phyloP scores from a whole-genome alignment of 2,888 invertebrate genomes.

The Oithona nana region DNA sequence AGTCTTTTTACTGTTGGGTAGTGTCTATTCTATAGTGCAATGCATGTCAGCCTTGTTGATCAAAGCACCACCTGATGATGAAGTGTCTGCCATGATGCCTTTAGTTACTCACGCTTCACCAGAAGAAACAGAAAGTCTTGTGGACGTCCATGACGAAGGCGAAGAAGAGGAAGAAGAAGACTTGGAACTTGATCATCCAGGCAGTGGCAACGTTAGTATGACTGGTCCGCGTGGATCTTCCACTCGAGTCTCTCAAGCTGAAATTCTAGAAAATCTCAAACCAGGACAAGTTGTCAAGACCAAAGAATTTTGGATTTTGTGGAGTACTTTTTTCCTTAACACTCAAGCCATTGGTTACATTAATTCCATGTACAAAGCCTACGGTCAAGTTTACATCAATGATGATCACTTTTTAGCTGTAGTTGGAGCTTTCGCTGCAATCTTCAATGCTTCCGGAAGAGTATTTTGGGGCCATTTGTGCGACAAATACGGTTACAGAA shows the following conservation, averaged over 20 bases:
- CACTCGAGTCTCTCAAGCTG: neutral
- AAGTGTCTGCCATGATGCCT: slow-evolving; percentile 9
- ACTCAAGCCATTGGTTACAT: slow-evolving; percentile 25
- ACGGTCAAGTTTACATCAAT: slow-evolving; percentile 30
- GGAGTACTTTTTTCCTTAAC: slow-evolving; percentile 27
- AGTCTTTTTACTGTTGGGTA: slow-evolving; percentile 25
- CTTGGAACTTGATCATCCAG: neutral
- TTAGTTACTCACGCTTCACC: neutral
- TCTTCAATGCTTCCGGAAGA: slow-evolving; percentile 29
- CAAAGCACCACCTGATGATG: neutral
- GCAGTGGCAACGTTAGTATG: neutral
- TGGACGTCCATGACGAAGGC: neutral
- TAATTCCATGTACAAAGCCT: slow-evolving; percentile 29
- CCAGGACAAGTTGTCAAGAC: slow-evolving; percentile 23
- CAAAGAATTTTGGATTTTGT: slow-evolving; percentile 26
- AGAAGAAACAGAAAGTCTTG: neutral
- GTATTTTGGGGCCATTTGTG: slow-evolving; percentile 23
- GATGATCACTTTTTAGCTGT: slow-evolving; percentile 32
- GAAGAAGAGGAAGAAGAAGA: slow-evolving; percentile 2
- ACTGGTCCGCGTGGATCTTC: neutral
- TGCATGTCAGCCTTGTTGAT: slow-evolving; percentile 14
- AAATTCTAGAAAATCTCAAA: slow-evolving; percentile 18
- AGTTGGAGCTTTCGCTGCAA: slow-evolving; percentile 30
- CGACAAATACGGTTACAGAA: neutral
- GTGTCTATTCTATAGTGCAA: slow-evolving; percentile 25